These are phyloP conservation scores for Pseudopleuronectes americanus DNA, from an alignment of 2,797 vertebrate genomes.

Conservation along the genomic window DNA sequence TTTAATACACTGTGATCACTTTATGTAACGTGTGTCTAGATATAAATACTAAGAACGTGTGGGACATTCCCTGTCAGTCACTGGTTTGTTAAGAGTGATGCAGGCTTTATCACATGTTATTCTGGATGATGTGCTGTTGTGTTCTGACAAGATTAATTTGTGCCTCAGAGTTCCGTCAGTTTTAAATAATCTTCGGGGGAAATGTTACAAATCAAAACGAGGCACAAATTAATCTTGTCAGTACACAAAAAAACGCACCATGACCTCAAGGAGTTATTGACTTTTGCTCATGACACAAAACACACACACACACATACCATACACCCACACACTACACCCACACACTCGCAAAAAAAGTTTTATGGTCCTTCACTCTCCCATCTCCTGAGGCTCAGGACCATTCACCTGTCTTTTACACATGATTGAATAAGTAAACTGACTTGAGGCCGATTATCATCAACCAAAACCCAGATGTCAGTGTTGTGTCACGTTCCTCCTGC, in stretches of 20 bases:
- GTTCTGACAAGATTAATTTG: slow-evolving; percentile 10
- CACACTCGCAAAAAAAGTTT: background rate
- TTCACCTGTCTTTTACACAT: slow-evolving; percentile 25
- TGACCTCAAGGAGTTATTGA: background rate
- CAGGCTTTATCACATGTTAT: slow-evolving; percentile 2
- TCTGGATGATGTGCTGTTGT: slow-evolving; percentile 5
- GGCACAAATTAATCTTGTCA: no score
- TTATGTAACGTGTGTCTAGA: background rate
- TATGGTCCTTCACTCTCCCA: background rate
- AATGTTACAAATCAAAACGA: no score
- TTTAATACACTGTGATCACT: background rate
- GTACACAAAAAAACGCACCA: background rate
- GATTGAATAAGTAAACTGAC: slow-evolving; percentile 10
- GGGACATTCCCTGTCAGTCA: slow-evolving; percentile 10
- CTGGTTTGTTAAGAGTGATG: slow-evolving; percentile 8
- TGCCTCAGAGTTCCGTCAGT: background rate
- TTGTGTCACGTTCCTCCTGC: background rate
- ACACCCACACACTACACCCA: no score
- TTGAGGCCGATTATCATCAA: slow-evolving; percentile 10
- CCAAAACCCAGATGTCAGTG: background rate
- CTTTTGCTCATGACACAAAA: no score
- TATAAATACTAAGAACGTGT: slow-evolving; percentile 12
- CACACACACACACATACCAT: no score
- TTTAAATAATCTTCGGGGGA: no score
- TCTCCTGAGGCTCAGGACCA: slow-evolving; percentile 25